These are phyloP conservation scores for Galerucella nymphaeae DNA, from an alignment of 2,888 invertebrate genomes.

Conservation along the genomic window DNA sequence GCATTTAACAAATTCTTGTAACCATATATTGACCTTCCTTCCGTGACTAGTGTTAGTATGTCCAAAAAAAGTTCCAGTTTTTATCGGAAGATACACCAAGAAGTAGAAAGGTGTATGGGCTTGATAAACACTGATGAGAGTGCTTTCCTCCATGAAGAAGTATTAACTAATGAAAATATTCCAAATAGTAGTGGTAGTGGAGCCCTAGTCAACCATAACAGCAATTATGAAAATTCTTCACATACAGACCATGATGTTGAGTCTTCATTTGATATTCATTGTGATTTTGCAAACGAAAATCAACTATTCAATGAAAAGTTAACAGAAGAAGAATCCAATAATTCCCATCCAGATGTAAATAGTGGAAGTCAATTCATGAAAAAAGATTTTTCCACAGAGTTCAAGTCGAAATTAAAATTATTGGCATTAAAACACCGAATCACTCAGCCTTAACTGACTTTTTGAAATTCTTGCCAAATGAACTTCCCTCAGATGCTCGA, in stretches of 20 bases:
- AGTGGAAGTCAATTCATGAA: constrained; percentile 1
- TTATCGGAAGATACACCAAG: constrained; percentile 17
- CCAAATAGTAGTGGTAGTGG: background rate
- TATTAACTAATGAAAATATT: background rate
- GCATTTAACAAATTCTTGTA: background rate
- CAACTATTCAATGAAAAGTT: background rate
- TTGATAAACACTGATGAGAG: constrained; percentile 13
- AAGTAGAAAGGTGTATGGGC: constrained; percentile 7
- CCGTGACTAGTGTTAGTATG: constrained; percentile 5
- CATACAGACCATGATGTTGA: constrained; percentile 2
- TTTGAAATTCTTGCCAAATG: constrained; percentile 1
- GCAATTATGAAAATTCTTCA: constrained; percentile 1
- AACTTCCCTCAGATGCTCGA: constrained; percentile 9
- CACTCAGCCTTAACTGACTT: constrained; percentile 11
- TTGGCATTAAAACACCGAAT: constrained; percentile 11
- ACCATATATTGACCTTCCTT: constrained; percentile 1
- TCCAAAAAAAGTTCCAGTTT: constrained; percentile 17
- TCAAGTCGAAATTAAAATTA: background rate
- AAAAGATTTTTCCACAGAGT: constrained; percentile 11
- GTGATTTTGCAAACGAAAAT: constrained; percentile 8
- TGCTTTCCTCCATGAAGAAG: constrained; percentile 5
- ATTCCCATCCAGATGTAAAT: constrained; percentile 4
- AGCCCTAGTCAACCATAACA: constrained; percentile 1
- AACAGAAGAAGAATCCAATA: background rate
- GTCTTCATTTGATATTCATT: constrained; percentile 7